Conservation (phyloP, 1,140 invertebrate species). For the Propsilocerus akamusi region DNA sequence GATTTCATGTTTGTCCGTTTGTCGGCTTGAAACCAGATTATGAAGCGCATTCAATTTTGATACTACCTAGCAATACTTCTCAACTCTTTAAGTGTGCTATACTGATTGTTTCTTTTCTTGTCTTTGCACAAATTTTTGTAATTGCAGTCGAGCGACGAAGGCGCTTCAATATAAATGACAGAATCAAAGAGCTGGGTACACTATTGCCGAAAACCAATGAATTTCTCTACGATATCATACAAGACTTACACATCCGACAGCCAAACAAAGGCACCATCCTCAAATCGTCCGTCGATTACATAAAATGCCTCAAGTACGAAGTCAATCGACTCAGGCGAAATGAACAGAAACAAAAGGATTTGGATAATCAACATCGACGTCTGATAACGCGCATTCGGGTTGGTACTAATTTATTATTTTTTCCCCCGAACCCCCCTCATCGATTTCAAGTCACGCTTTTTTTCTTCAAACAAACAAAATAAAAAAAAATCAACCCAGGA, state of each 20-base stretch:
- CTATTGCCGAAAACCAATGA: conserved; percentile 88
- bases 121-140: too few species aligned
- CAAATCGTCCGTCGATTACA: conserved; percentile 94
- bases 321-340: conserved; percentile 58
- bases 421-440: too few species aligned
- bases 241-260: conserved; percentile 42
- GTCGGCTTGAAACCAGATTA: too few species aligned
- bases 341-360: conserved; percentile 56
- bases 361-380: conserved; percentile 68
- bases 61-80: too few species aligned
- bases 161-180: conserved; percentile 95
- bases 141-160: conserved; percentile 76
- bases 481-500: too few species aligned
- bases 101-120: too few species aligned
- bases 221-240: conserved; percentile 70
- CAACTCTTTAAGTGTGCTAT: too few species aligned
- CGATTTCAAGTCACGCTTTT: too few species aligned
- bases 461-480: too few species aligned
- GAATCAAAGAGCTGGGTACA: conserved; percentile 94
- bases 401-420: conserved; percentile 14
- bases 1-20: too few species aligned
- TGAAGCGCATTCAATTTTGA: too few species aligned
- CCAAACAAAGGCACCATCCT: conserved; percentile 92
- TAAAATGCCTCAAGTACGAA: conserved; percentile 75
- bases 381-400: conserved; percentile 68